Conservation (phyloP, 2,113 vertebrate species). For the Polypterus senegalus region DNA sequence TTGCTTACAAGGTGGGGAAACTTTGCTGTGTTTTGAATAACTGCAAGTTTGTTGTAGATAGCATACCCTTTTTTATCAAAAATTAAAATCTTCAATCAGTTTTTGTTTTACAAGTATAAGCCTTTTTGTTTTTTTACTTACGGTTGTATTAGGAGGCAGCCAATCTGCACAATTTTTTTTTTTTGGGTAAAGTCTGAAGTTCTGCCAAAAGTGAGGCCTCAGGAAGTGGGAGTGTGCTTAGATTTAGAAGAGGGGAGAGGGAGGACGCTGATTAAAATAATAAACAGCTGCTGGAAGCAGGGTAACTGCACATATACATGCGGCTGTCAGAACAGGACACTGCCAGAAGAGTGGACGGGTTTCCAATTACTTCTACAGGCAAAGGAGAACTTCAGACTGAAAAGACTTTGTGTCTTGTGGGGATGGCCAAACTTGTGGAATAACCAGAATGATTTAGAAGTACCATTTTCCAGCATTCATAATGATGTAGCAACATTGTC, state of each 20-base stretch:
- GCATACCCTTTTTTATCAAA: not conserved
- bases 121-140: conserved; percentile 28
- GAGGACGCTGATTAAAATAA: conserved; percentile 91
- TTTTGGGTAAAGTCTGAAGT: conserved; percentile 18
- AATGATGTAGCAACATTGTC: too few species aligned
- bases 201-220: conserved; percentile 49
- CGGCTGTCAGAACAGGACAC: conserved; percentile 15
- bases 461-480: too few species aligned
- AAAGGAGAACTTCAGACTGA: too few species aligned
- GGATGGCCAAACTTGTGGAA: too few species aligned
- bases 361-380: too few species aligned
- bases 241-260: conserved; percentile 63
- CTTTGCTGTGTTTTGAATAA: too few species aligned
- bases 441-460: too few species aligned
- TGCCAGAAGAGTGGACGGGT: too few species aligned
- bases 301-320: conserved; percentile 24
- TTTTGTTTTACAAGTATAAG: too few species aligned
- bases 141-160: conserved; percentile 17
- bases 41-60: too few species aligned
- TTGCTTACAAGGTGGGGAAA: too few species aligned
- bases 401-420: too few species aligned
- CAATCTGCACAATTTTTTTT: conserved; percentile 17
- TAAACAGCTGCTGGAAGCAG: conserved; percentile 70
- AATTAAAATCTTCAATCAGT: not conserved
- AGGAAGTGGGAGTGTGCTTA: conserved; percentile 81